phyloP scores from a whole-genome alignment of 1,140 invertebrate genomes.

The Eumaeus atala region DNA sequence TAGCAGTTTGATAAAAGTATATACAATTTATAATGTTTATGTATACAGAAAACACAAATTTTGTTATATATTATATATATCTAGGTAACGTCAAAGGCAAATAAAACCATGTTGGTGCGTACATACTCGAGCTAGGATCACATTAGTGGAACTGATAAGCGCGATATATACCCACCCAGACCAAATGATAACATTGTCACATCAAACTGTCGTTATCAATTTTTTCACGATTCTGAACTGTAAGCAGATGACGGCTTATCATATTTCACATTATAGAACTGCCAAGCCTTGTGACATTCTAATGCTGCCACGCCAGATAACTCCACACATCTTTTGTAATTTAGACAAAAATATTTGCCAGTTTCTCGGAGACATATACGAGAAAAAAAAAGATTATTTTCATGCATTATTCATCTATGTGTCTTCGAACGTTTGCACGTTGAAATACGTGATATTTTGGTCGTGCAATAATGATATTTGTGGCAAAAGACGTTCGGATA shows the following conservation, averaged over 20 bases:
- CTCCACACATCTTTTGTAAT: constrained; percentile 34
- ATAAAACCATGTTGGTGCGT: too few species aligned
- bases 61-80: too few species aligned
- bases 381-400: constrained; percentile 67
- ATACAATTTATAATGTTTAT: too few species aligned
- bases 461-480: constrained; percentile 64
- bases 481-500: constrained; percentile 43
- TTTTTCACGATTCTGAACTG: background rate
- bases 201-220: constrained; percentile 8
- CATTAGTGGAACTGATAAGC: too few species aligned
- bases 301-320: constrained; percentile 22
- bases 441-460: constrained; percentile 55
- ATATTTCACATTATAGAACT: constrained; percentile 12
- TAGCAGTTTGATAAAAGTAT: too few species aligned
- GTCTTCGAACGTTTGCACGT: constrained; percentile 65
- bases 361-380: constrained; percentile 46
- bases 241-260: constrained; percentile 5
- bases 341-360: constrained; percentile 50
- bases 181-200: too few species aligned
- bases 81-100: too few species aligned
- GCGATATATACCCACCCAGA: too few species aligned
- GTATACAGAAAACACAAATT: too few species aligned
- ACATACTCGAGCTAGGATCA: too few species aligned
- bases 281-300: constrained; percentile 13
- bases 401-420: constrained; percentile 69